phyloP scores from a whole-genome alignment of 2,888 invertebrate species.

The Synergus japonicus region DNA sequence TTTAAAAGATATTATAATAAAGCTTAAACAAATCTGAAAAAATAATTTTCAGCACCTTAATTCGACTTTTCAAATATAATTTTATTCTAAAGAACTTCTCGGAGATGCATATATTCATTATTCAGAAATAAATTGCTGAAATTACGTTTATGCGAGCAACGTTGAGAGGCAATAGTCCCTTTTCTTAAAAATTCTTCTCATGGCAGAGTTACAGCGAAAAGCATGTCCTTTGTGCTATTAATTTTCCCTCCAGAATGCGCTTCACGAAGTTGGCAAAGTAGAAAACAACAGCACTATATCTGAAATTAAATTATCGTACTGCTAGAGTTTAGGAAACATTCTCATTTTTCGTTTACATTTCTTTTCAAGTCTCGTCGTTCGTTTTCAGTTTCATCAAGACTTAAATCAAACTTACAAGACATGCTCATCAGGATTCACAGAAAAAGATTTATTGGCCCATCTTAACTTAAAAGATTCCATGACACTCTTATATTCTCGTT shows the following conservation, averaged over 20 bases:
- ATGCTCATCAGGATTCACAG: not conserved
- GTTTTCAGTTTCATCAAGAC: not conserved
- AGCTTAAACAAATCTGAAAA: not conserved
- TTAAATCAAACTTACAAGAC: not conserved
- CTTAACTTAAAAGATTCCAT: constrained; percentile 53
- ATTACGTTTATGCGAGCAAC: not conserved
- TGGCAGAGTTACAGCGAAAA: constrained; percentile 19
- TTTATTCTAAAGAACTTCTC: not conserved
- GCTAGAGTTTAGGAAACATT: not conserved
- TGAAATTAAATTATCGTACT: constrained; percentile 34
- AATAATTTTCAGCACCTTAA: not conserved
- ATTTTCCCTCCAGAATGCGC: constrained; percentile 29
- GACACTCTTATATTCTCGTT: constrained; percentile 43
- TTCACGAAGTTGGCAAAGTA: constrained; percentile 34
- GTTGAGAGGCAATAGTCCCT: not conserved
- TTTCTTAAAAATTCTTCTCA: constrained; percentile 27
- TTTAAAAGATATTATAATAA: not conserved
- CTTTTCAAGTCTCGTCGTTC: not conserved
- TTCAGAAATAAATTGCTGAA: not conserved
- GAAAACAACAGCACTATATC: constrained; percentile 34
- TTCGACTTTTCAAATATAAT: not conserved
- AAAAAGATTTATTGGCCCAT: constrained; percentile 6
- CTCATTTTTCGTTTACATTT: constrained; percentile 9
- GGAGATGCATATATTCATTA: not conserved
- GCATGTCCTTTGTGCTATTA: constrained; percentile 34